Percentiles rank a stretch among this genome's conserved stretches.
phyloP scores from a whole-genome alignment of 2,888 invertebrate genomes.

The Phania funesta region DNA sequence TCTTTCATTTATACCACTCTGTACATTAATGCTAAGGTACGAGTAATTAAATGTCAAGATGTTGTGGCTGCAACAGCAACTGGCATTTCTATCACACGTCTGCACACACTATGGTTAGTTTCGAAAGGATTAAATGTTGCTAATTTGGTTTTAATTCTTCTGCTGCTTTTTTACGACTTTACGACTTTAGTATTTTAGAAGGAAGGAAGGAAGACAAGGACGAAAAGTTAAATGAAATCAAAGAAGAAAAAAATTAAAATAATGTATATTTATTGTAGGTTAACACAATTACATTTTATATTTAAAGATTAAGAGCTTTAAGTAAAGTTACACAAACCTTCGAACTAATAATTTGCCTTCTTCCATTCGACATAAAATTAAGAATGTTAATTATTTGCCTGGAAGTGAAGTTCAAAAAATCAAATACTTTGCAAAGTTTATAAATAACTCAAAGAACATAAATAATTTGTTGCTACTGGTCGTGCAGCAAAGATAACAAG shows the following conservation, averaged over 20 bases:
- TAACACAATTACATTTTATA: conserved; percentile 19
- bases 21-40: conserved; percentile 58
- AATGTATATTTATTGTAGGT: conserved; percentile 30
- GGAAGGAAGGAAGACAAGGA: background rate
- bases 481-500: too few species aligned
- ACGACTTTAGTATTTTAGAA: background rate
- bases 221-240: conserved; percentile 52
- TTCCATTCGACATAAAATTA: too few species aligned
- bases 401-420: too few species aligned
- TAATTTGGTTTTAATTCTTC: conserved; percentile 53
- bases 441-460: too few species aligned
- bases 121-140: conserved; percentile 57
- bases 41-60: conserved; percentile 70
- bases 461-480: too few species aligned
- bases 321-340: background rate
- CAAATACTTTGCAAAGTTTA: too few species aligned
- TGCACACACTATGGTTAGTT: background rate
- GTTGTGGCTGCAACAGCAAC: conserved; percentile 57
- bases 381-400: too few species aligned
- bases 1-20: conserved; percentile 24
- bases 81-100: background rate
- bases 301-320: background rate
- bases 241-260: conserved; percentile 20
- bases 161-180: background rate
- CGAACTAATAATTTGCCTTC: too few species aligned